Evolutionary conservation across 2,113 vertebrate genomes (phyloP), one percentile per base, ranked within the genome.

Genomic region (Limnothrissa miodon): DNA sequence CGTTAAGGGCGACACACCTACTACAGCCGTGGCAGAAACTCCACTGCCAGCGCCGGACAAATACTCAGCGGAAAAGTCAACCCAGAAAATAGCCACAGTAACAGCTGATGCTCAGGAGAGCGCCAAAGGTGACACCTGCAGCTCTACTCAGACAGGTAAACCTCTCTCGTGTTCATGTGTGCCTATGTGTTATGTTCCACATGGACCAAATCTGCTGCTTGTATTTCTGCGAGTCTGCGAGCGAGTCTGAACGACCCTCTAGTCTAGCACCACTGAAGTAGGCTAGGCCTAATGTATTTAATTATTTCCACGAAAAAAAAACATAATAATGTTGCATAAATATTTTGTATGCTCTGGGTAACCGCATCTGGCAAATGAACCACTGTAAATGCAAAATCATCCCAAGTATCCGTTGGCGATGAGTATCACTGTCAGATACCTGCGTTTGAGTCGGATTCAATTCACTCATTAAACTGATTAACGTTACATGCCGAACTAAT

Each of bases 51-150:
- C 79, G 46, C 74, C 46, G 0, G 15, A 15, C 46, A 83, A 42
- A 82, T 84, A 45, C 74, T 42, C 23, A n/a, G 29, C 78, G 29
- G 83, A 46, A 39, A 8, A 48, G 45, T 15, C 80, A 29, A 44
- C 78, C 15, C 82, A 62, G 51, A 62, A 19, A 23, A 62, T n/a
- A 10, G 15, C 10, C 81, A 21, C 36, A 0, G 36, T 62, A 25
- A 45, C 88, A 51, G 80, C 92, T 88, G 88, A 88, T 84, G 88
- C 90, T 78, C 86, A 87, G 88, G 91, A 92, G 85, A 59, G 19
- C 23, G 1, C 5, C 4, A 6, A 84, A 81, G 86, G 81, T 7
- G 33, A 0, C 45, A 74, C 51, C 66, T 45, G 82, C 51, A 2
- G 25, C 48, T n/a, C 83, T 42, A 0, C 83, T 42, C 0, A 83